phyloP scores from a whole-genome alignment of 2,797 vertebrate species.

The Cryptoblepharus egeriae region DNA sequence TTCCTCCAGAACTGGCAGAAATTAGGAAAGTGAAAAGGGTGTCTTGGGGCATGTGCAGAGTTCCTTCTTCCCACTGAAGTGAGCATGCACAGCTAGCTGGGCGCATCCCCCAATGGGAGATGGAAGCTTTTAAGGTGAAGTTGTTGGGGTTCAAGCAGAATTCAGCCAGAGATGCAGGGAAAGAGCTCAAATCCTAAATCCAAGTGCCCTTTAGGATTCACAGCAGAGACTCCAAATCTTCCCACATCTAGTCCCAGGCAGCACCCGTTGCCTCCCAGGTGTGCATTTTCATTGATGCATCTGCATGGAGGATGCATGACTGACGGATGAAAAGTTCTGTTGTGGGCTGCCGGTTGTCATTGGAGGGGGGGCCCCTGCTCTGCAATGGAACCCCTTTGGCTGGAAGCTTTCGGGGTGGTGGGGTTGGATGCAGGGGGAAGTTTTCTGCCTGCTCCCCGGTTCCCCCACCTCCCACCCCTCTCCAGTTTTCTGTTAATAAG shows the following conservation, averaged over 20 bases:
- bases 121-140: no score
- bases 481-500: neutral
- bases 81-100: neutral
- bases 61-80: neutral
- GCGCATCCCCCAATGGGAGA: neutral
- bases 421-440: neutral
- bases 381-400: no score
- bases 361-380: no score
- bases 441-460: neutral
- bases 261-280: no score
- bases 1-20: no score
- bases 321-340: neutral
- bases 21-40: neutral
- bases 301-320: neutral
- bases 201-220: no score
- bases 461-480: neutral
- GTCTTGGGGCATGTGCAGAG: neutral
- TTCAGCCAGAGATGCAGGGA: neutral
- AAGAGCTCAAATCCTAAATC: neutral
- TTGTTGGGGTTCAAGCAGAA: neutral
- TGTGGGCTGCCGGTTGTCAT: neutral
- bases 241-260: fast-evolving
- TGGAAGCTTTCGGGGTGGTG: neutral
- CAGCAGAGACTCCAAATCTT: neutral
- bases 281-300: neutral